Percentiles rank a stretch among this genome's conserved stretches.
Evolutionary conservation across 2,113 vertebrate species (phyloP).

Genomic region (Colius striatus): DNA sequence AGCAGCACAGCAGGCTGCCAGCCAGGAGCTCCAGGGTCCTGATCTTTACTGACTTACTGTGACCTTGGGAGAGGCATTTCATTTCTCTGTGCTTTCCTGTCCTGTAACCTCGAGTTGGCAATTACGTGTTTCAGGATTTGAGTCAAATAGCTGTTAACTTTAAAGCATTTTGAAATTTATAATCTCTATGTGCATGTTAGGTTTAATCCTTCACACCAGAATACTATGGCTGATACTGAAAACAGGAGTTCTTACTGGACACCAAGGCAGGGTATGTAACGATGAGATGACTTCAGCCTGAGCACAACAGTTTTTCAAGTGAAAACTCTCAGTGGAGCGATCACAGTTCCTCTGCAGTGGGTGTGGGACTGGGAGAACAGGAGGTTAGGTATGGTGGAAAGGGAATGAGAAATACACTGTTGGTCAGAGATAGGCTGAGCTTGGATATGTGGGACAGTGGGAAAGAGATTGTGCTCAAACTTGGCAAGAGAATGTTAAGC

Average conservation of each 20-base stretch:
- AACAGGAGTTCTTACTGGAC: background rate
- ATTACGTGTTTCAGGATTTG: background rate
- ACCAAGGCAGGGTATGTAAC: background rate
- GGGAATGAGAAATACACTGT: background rate
- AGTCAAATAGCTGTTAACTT: background rate
- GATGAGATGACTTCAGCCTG: background rate
- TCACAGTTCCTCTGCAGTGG: background rate
- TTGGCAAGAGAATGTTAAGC: background rate
- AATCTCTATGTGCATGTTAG: accelerated
- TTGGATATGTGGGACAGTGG: accelerated
- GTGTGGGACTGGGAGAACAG: background rate
- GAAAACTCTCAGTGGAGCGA: background rate
- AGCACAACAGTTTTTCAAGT: background rate
- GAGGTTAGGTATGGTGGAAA: background rate
- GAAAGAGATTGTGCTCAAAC: background rate
- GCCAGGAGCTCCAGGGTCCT: background rate
- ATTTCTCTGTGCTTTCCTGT: background rate
- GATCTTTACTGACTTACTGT: background rate
- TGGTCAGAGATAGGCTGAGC: background rate
- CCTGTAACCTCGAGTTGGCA: background rate
- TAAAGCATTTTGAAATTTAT: background rate
- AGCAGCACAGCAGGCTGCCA: background rate
- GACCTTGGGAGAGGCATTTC: conserved; percentile 1
- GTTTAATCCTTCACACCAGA: background rate
- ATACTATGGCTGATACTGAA: background rate